Evolutionary conservation across 1,140 invertebrate species (phyloP), one percentile per base, ranked within the genome.

Genomic region (Bactericera cockerelli): DNA sequence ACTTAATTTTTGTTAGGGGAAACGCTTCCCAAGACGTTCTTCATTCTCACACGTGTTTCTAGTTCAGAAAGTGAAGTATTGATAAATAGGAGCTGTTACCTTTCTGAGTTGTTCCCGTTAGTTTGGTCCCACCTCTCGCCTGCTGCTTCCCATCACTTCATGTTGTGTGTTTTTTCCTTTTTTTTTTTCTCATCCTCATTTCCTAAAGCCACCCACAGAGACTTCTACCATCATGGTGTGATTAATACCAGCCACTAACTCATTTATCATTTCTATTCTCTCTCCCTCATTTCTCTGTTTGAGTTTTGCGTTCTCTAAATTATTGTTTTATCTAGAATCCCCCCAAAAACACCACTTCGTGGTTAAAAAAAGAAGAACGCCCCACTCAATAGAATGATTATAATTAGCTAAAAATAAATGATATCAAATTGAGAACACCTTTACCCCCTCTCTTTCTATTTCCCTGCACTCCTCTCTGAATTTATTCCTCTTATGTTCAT

Each of bases 81-180:
- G 42, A 49, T 49, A 49, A 49, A 49, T 49, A 49, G 42, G 42
- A 49, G 42, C 22, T 49, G 42, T 49, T 49, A 49, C 42, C 42
- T 49, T 49, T 49, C 19, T 49, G 42, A 49, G 42, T 6, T 19
- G 42, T 49, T 49, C 42, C 19, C 42, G n/a, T 49, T 36, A 19
- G 13, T 31, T 31, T 31, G 4, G 4, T 31, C 28, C 13, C 28
- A 19, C n/a, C 42, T 16, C 42, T 49, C 42, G 42, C n/a, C n/a
- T 49, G n/a, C n/a, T 19, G n/a, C n/a, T 49, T 49, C 22, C 42
- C 28, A 31, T 31, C 28, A 31, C 13, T 31, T 31, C 13, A 13
- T 31, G 28, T 31, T 31, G 28, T 31, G 28, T 31, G 13, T 31
- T 31, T 13, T 31, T 22, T 49, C 19, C 19, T 49, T 49, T 36